A percentile compares a stretch with the other conserved stretches of the same genome.
phyloP scores from a whole-genome alignment of 1,140 invertebrate genomes.

The Achatina immaculata region DNA sequence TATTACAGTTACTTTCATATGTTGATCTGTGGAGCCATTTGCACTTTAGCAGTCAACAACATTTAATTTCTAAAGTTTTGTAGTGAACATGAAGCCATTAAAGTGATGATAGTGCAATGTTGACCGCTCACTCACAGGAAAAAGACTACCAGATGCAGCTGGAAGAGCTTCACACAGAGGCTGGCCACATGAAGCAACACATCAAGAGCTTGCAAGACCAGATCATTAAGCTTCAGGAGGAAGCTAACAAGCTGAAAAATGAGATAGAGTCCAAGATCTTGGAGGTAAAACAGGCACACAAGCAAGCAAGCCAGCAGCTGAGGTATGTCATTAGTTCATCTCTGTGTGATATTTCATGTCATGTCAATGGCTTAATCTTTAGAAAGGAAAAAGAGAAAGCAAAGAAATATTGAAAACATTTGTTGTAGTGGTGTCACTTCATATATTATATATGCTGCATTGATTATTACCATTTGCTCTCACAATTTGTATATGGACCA shows the following conservation, averaged over 20 bases:
- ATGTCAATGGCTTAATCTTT: neutral
- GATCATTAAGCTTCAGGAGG: conserved; percentile 54
- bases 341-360: neutral
- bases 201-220: conserved; percentile 65
- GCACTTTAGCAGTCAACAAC: too few relatives aligned
- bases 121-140: conserved; percentile 60
- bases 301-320: conserved; percentile 61
- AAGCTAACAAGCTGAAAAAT: conserved; percentile 58
- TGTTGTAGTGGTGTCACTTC: neutral
- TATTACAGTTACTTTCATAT: too few relatives aligned
- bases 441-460: too few relatives aligned
- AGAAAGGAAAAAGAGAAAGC: neutral
- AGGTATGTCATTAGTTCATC: conserved; percentile 49
- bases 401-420: neutral
- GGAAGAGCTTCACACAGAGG: conserved; percentile 66
- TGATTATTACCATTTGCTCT: too few relatives aligned
- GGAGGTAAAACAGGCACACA: conserved; percentile 61
- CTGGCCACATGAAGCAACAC: conserved; percentile 62
- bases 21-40: too few relatives aligned
- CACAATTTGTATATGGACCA: too few relatives aligned
- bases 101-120: too few relatives aligned
- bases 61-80: too few relatives aligned
- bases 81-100: too few relatives aligned
- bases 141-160: conserved; percentile 60
- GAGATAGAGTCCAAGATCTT: conserved; percentile 64